A percentile compares a stretch with the other conserved stretches of the same genome.
Evolutionary conservation across 1,140 invertebrate species (phyloP).

Genomic region (Heterodera schachtii): DNA sequence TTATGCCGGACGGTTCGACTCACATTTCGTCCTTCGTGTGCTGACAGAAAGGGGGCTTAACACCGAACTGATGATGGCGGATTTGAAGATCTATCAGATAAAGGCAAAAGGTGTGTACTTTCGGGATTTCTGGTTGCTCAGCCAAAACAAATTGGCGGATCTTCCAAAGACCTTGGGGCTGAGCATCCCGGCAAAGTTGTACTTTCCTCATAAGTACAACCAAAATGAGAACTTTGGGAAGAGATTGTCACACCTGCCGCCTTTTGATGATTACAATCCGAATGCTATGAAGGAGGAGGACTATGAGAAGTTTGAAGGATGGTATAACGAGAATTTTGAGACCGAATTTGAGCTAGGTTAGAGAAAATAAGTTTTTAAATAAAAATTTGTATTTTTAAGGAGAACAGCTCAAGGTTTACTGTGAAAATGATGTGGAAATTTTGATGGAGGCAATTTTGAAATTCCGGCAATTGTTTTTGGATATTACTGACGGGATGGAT

Average conservation of each 20-base stretch:
- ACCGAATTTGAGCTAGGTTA: not conserved
- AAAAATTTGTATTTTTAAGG: not conserved
- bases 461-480: not conserved
- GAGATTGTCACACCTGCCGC: not conserved
- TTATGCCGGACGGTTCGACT: not conserved
- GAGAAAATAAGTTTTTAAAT: not conserved
- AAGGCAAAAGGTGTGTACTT: not conserved
- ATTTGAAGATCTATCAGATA: not conserved
- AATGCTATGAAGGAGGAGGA: not conserved
- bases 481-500: not conserved
- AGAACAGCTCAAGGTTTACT: not conserved
- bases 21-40: not conserved
- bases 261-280: not conserved
- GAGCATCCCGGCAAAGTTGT: not conserved
- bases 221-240: not conserved
- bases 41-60: not conserved
- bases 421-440: constrained; percentile 11
- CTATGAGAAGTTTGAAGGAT: not conserved
- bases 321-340: not conserved
- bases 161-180: not conserved
- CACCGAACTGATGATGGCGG: not conserved
- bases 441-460: not conserved
- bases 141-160: not conserved
- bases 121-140: too few relatives aligned
- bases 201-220: not conserved